A percentile compares a stretch with the other conserved stretches of the same genome.
Evolutionary conservation across 2,113 vertebrate genomes (phyloP).

Genomic region (Chlorocebus sabaeus): DNA sequence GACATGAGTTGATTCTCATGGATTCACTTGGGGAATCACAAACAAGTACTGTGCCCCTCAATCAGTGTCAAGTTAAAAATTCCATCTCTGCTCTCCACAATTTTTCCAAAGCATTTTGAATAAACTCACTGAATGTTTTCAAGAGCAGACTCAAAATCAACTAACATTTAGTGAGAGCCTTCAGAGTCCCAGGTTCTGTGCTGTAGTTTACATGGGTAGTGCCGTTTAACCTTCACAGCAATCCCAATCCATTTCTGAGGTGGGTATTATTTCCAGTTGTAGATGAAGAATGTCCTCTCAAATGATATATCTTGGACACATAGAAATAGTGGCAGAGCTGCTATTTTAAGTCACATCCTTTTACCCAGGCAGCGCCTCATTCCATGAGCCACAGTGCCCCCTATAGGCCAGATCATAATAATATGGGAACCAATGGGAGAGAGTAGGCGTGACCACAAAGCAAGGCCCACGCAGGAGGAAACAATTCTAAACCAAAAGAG

Average conservation of each 20-base stretch:
- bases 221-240: neutral
- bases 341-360: neutral
- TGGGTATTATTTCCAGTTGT: neutral
- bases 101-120: neutral
- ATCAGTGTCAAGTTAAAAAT: neutral
- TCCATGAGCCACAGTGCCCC: neutral
- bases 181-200: neutral
- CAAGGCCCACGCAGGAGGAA: rapidly evolving
- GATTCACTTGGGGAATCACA: neutral
- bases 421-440: neutral
- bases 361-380: neutral
- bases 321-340: neutral
- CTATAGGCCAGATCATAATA: neutral
- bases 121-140: neutral
- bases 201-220: neutral
- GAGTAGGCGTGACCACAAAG: rapidly evolving
- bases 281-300: neutral
- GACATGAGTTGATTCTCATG: neutral
- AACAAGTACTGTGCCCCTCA: neutral
- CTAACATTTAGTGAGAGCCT: neutral
- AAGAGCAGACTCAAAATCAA: neutral
- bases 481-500: neutral
- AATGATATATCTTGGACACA: neutral
- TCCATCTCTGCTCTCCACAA: neutral
- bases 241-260: neutral